Conservation (phyloP, 2,113 vertebrate genomes). For the Oxygymnocypris stewartii region DNA sequence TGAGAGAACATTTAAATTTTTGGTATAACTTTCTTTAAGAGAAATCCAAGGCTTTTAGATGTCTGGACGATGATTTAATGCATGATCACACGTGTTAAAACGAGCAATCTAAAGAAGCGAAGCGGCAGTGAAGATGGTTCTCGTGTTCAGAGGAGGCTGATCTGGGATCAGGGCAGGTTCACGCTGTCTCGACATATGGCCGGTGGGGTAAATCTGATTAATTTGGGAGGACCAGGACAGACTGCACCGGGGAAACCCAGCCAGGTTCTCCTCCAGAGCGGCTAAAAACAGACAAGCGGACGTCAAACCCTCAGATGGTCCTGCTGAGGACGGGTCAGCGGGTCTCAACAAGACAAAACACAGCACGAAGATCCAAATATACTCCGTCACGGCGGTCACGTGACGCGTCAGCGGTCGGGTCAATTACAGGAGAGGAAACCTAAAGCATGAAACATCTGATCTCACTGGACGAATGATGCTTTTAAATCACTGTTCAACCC, state of each 20-base stretch:
- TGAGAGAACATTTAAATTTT: not conserved
- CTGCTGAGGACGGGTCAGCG: conserved; percentile 52
- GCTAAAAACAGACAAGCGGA: conserved; percentile 74
- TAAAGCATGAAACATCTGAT: not conserved
- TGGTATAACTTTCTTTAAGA: not conserved
- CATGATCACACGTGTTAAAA: too few relatives aligned
- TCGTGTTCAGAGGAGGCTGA: not conserved
- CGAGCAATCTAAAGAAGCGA: too few relatives aligned
- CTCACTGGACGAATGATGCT: not conserved
- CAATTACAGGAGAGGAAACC: not conserved
- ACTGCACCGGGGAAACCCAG: conserved; percentile 73
- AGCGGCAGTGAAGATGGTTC: not conserved
- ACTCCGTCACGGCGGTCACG: not conserved
- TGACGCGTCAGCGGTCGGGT: not conserved
- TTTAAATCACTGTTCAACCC: not conserved
- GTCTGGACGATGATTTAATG: too few relatives aligned
- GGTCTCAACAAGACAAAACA: conserved; percentile 30
- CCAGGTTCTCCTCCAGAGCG: conserved; percentile 64
- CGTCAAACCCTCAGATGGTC: conserved; percentile 70
- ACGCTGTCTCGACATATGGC: conserved; percentile 78
- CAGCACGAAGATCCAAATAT: not conserved
- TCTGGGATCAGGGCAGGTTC: conserved; percentile 24
- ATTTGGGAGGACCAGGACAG: conserved; percentile 73
- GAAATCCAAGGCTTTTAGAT: not conserved
- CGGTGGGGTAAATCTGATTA: conserved; percentile 77